These are phyloP conservation scores for Glaucomys volans DNA, from an alignment of 2,113 vertebrate species.

Conservation along the genomic window DNA sequence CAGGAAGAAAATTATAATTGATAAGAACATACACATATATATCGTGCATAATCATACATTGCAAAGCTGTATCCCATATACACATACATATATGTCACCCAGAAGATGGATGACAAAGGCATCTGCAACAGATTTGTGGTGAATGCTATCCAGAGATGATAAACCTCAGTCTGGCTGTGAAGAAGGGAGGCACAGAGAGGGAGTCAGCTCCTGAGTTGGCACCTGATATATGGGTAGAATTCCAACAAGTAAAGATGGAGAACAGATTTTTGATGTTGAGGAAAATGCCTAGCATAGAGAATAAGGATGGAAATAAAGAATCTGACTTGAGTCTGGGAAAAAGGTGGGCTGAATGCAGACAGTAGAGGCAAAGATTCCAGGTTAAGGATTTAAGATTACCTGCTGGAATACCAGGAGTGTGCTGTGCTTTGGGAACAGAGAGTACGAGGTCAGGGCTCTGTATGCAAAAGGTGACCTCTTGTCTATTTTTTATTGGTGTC, in stretches of 20 bases:
- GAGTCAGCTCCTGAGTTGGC: background rate
- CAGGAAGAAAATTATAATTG: background rate
- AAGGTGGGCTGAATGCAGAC: background rate
- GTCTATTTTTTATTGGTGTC: background rate
- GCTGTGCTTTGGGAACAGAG: background rate
- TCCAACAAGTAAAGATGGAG: background rate
- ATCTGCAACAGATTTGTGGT: background rate
- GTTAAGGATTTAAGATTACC: background rate
- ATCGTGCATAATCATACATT: background rate
- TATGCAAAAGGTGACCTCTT: background rate
- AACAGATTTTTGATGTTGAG: background rate
- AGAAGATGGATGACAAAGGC: background rate
- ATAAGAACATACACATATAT: background rate
- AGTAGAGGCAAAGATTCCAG: background rate
- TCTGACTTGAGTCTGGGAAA: background rate
- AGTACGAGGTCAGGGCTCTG: background rate
- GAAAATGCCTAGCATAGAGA: background rate
- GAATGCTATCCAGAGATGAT: background rate
- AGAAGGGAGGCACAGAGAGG: background rate
- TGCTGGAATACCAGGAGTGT: background rate
- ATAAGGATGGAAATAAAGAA: background rate
- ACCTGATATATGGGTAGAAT: background rate
- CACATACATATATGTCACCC: too few relatives aligned
- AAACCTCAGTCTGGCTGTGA: background rate
- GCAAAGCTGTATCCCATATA: background rate